These are phyloP conservation scores for Junonia oenone DNA, from an alignment of 2,888 invertebrate species.

Conservation along the genomic window DNA sequence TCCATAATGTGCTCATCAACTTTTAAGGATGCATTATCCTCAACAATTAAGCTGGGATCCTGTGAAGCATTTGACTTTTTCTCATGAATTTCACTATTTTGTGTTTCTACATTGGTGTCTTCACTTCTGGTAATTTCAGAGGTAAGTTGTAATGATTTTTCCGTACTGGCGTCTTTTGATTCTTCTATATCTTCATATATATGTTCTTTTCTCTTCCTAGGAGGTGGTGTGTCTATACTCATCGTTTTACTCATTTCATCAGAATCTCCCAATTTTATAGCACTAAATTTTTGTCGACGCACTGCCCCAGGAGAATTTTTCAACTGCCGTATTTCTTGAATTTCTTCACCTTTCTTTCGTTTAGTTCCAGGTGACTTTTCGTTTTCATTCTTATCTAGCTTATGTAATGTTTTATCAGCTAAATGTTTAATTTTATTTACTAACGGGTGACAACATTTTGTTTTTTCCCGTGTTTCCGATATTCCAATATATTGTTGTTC, in stretches of 20 bases:
- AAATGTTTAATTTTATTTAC: slow-evolving; percentile 83
- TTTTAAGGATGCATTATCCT: slow-evolving; percentile 52
- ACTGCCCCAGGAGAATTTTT: slow-evolving; percentile 82
- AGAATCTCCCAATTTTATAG: slow-evolving; percentile 70
- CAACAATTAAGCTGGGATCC: slow-evolving; percentile 68
- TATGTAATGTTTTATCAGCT: slow-evolving; percentile 81
- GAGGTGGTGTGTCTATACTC: slow-evolving; percentile 61
- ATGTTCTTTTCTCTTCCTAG: slow-evolving; percentile 79
- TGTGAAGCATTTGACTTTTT: slow-evolving; percentile 67
- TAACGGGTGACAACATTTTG: slow-evolving; percentile 80
- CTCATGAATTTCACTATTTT: slow-evolving; percentile 51
- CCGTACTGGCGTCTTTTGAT: slow-evolving; percentile 49
- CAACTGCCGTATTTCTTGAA: slow-evolving; percentile 80
- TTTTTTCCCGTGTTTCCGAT: slow-evolving; percentile 70
- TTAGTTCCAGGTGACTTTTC: slow-evolving; percentile 63
- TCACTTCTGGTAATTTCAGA: slow-evolving; percentile 53
- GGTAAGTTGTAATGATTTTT: slow-evolving; percentile 72
- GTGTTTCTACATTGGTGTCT: slow-evolving; percentile 49
- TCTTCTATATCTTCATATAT: slow-evolving; percentile 82
- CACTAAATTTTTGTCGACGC: slow-evolving; percentile 73
- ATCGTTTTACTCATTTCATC: slow-evolving; percentile 74
- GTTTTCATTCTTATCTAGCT: slow-evolving; percentile 64
- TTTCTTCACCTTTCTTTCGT: slow-evolving; percentile 73
- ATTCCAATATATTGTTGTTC: slow-evolving; percentile 63
- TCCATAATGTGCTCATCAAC: slow-evolving; percentile 67